These are phyloP conservation scores for Montifringilla adamsi DNA, from an alignment of 2,113 vertebrate genomes.

Conservation along the genomic window DNA sequence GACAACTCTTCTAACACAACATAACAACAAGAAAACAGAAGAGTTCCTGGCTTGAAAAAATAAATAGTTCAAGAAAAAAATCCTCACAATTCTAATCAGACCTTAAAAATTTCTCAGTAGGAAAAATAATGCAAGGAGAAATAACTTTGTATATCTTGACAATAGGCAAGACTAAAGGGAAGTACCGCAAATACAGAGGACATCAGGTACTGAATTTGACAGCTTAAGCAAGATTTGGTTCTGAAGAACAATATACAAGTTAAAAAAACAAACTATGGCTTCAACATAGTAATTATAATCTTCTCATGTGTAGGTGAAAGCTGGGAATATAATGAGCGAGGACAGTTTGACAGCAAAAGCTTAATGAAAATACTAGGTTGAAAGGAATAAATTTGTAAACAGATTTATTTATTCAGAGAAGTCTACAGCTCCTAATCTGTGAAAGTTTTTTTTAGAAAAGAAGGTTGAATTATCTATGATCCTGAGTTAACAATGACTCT, in stretches of 20 bases:
- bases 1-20: not conserved
- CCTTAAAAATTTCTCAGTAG: not conserved
- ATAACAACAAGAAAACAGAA: not conserved
- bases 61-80: not conserved
- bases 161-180: not conserved
- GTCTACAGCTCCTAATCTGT: not conserved
- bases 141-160: not conserved
- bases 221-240: not conserved
- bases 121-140: not conserved
- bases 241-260: not conserved
- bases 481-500: not conserved
- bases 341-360: not conserved
- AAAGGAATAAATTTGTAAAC: conserved; percentile 4
- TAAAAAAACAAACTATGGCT: not conserved
- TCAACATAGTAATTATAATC: not conserved
- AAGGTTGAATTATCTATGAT: not conserved
- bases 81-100: not conserved
- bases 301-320: not conserved
- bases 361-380: not conserved
- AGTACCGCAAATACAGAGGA: not conserved
- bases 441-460: not conserved
- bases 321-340: not conserved
- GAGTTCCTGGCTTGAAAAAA: not conserved
- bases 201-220: not conserved
- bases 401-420: conserved; percentile 5